phyloP scores from a whole-genome alignment of 1,140 invertebrate genomes.

The Listronotus oregonensis region DNA sequence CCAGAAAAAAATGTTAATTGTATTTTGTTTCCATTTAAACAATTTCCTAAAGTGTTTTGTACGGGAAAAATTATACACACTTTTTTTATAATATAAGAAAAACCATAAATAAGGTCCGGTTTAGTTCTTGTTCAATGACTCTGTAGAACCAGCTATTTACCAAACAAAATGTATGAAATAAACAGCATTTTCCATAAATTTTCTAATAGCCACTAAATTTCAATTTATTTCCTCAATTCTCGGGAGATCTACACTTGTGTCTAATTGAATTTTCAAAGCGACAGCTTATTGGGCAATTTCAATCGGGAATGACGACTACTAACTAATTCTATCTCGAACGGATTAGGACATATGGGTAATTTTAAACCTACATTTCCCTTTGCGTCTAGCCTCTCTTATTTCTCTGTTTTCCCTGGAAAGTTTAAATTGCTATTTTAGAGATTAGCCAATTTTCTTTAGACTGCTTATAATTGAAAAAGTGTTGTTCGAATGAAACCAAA shows the following conservation, averaged over 20 bases:
- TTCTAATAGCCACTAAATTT: not conserved
- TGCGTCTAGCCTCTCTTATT: constrained; percentile 30
- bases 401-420: constrained; percentile 19
- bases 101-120: too few species aligned
- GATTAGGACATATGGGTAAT: constrained; percentile 54
- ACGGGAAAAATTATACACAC: too few species aligned
- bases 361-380: constrained; percentile 47
- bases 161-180: too few species aligned
- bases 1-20: too few species aligned
- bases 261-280: constrained; percentile 55
- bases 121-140: too few species aligned
- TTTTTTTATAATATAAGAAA: too few species aligned
- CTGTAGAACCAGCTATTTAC: too few species aligned
- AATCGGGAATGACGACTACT: constrained; percentile 39
- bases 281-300: constrained; percentile 54
- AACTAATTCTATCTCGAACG: constrained; percentile 51
- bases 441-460: constrained; percentile 5
- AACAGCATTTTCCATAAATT: too few species aligned
- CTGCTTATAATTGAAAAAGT: too few species aligned
- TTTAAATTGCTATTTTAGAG: constrained; percentile 34
- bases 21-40: too few species aligned
- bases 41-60: too few species aligned
- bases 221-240: constrained; percentile 7
- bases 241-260: constrained; percentile 43
- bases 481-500: too few species aligned